Evolutionary conservation across 2,888 invertebrate species (phyloP).

Genomic region (Cabera pusaria): DNA sequence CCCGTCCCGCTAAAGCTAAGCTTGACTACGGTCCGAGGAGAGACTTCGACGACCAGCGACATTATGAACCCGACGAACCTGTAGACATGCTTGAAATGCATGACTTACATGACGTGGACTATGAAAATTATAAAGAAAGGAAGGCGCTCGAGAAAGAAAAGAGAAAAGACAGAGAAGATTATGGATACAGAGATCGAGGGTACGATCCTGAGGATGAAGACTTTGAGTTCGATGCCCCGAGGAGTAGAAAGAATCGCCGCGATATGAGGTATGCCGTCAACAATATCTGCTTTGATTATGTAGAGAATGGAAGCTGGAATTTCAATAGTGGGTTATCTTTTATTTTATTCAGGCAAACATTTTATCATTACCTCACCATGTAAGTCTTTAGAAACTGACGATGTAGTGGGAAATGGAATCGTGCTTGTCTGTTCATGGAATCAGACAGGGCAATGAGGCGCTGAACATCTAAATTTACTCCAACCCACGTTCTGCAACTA

Average conservation of each 20-base stretch:
- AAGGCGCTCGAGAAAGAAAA: conserved; percentile 58
- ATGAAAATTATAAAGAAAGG: conserved; percentile 77
- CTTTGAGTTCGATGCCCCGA: conserved; percentile 63
- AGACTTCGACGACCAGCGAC: conserved; percentile 55
- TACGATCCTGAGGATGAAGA: conserved; percentile 76
- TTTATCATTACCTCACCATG: too few relatives aligned
- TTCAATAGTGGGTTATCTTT: too few relatives aligned
- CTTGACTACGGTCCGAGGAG: conserved; percentile 60
- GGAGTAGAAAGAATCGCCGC: conserved; percentile 43
- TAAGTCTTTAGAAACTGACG: too few relatives aligned
- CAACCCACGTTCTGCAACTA: too few relatives aligned
- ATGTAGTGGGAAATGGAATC: too few relatives aligned
- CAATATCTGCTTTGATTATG: too few relatives aligned
- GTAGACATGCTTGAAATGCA: conserved; percentile 74
- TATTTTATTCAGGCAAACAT: too few relatives aligned
- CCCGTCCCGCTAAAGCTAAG: conserved; percentile 58
- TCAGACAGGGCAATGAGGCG: too few relatives aligned
- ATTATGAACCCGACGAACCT: conserved; percentile 56
- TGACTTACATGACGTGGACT: conserved; percentile 70
- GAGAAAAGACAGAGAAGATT: conserved; percentile 50
- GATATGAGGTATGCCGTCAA: conserved; percentile 53
- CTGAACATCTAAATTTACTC: too few relatives aligned
- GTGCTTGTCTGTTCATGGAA: too few relatives aligned
- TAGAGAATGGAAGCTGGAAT: too few relatives aligned
- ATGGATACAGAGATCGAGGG: conserved; percentile 54